Percentiles rank a stretch among this genome's conserved stretches.
Evolutionary conservation across 2,888 invertebrate species (phyloP).

Genomic region (Dyspetes luteomarginatus): DNA sequence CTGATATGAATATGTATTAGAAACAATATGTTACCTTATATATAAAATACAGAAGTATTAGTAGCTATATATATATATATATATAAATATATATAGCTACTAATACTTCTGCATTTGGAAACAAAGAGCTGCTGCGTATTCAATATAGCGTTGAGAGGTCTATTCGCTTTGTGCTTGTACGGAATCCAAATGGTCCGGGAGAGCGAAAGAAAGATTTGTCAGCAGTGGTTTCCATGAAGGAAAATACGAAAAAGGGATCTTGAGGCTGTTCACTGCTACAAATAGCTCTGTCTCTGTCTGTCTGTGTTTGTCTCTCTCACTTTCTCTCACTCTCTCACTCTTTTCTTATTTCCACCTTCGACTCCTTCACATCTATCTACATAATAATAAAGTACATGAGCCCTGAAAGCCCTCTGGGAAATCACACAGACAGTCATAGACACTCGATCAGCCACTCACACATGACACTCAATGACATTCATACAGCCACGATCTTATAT

Average conservation of each 20-base stretch:
- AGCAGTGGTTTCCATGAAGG: slow-evolving; percentile 16
- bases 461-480: not conserved
- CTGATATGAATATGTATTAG: slow-evolving; percentile 78
- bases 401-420: not conserved
- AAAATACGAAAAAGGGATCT: slow-evolving; percentile 23
- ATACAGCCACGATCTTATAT: not conserved
- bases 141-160: slow-evolving; percentile 69
- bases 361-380: not conserved
- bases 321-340: not conserved
- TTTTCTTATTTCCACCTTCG: not conserved
- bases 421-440: not conserved
- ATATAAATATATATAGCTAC: not conserved
- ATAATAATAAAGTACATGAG: not conserved
- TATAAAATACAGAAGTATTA: slow-evolving; percentile 4
- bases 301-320: no score
- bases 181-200: slow-evolving; percentile 23
- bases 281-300: no score
- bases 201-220: slow-evolving; percentile 14
- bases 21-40: slow-evolving; percentile 77
- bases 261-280: not conserved
- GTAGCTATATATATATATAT: not conserved
- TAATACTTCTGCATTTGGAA: slow-evolving; percentile 63
- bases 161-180: slow-evolving; percentile 17
- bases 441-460: not conserved
- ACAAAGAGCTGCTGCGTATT: slow-evolving; percentile 73